These are phyloP conservation scores for Scaptomyza reducta DNA, from an alignment of 2,888 invertebrate species.

Conservation along the genomic window DNA sequence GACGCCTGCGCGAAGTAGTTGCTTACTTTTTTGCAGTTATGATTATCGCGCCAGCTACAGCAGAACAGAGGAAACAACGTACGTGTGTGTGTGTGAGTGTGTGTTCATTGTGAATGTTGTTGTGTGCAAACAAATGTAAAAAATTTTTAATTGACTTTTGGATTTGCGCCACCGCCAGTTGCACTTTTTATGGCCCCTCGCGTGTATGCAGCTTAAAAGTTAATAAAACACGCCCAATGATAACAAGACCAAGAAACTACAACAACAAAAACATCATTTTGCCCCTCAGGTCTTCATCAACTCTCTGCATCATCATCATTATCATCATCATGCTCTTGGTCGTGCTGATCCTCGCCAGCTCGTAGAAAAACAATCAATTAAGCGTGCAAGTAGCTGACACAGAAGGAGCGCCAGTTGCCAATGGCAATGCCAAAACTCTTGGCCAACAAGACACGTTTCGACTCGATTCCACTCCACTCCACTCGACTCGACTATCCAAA, in stretches of 20 bases:
- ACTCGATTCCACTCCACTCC: too few species aligned
- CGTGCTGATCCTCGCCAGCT: slow-evolving; percentile 48
- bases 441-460: slow-evolving; percentile 17
- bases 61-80: neutral
- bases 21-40: slow-evolving; percentile 78
- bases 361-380: slow-evolving; percentile 82
- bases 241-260: slow-evolving; percentile 76
- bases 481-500: neutral
- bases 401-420: slow-evolving; percentile 71
- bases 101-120: slow-evolving; percentile 6
- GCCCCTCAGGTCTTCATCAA: slow-evolving; percentile 83
- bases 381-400: slow-evolving; percentile 75
- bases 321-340: slow-evolving; percentile 11
- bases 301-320: slow-evolving; percentile 1
- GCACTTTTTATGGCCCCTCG: slow-evolving; percentile 80
- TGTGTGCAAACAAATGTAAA: slow-evolving; percentile 81
- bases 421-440: slow-evolving; percentile 38
- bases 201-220: slow-evolving; percentile 82
- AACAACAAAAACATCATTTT: slow-evolving; percentile 53
- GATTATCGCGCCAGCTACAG: slow-evolving; percentile 73
- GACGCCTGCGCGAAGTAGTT: slow-evolving; percentile 74
- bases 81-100: too few species aligned
- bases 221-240: slow-evolving; percentile 84
- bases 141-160: slow-evolving; percentile 81
- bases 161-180: slow-evolving; percentile 69